These are phyloP conservation scores for Atta texana DNA, from an alignment of 1,140 invertebrate genomes.

Conservation along the genomic window DNA sequence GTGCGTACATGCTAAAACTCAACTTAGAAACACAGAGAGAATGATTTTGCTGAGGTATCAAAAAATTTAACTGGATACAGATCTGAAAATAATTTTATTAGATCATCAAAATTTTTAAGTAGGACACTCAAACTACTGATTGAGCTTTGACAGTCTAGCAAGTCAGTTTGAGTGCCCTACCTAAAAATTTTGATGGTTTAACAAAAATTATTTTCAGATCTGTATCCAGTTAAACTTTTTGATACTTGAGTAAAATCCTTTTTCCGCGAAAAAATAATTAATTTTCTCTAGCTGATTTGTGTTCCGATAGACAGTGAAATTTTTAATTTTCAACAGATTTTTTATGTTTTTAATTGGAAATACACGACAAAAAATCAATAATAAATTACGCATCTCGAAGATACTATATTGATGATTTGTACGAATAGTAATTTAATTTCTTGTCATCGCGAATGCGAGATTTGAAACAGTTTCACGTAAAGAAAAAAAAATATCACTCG, in stretches of 20 bases:
- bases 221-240: no score
- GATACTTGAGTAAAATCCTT: no score
- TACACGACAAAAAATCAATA: background rate
- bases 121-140: no score
- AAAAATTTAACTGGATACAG: no score
- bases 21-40: background rate
- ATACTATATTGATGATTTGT: background rate
- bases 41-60: no score
- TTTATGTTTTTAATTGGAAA: background rate
- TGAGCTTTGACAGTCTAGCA: no score
- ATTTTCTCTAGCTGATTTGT: background rate
- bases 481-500: slow-evolving; percentile 22
- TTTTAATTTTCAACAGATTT: background rate
- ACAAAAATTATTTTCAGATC: no score
- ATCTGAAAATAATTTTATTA: no score
- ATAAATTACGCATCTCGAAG: slow-evolving; percentile 16
- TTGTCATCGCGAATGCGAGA: background rate
- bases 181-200: no score
- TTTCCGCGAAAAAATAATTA: background rate
- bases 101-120: no score
- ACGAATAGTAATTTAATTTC: slow-evolving; percentile 19
- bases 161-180: no score
- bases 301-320: background rate
- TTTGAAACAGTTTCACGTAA: background rate
- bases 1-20: background rate